phyloP scores from a whole-genome alignment of 1,140 invertebrate species.

The Anadara kagoshimensis region DNA sequence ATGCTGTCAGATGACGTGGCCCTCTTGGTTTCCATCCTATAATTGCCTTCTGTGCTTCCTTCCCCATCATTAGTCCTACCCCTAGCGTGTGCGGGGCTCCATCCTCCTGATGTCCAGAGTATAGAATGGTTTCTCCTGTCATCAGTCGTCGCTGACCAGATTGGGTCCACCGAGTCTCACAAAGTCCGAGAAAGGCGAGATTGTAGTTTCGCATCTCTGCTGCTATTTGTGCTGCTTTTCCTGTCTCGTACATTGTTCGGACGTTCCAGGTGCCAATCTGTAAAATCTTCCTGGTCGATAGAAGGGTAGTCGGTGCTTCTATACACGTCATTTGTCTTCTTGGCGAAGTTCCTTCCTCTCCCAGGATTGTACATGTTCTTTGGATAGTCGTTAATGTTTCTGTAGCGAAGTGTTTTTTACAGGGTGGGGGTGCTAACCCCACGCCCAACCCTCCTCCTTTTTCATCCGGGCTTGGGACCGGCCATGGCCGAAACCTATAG shows the following conservation, averaged over 20 bases:
- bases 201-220: slow-evolving; percentile 27
- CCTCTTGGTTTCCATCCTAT: slow-evolving; percentile 26
- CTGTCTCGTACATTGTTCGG: slow-evolving; percentile 29
- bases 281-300: slow-evolving; percentile 20
- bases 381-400: slow-evolving; percentile 28
- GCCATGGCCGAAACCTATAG: too few relatives aligned
- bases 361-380: slow-evolving; percentile 20
- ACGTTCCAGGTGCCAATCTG: slow-evolving; percentile 35
- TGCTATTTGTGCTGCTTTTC: slow-evolving; percentile 23
- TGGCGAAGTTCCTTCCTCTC: slow-evolving; percentile 36
- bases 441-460: slow-evolving; percentile 21
- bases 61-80: slow-evolving; percentile 35
- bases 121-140: slow-evolving; percentile 30
- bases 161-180: slow-evolving; percentile 36
- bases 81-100: slow-evolving; percentile 36
- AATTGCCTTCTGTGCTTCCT: slow-evolving; percentile 23
- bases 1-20: background rate
- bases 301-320: slow-evolving; percentile 22
- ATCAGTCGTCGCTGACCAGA: slow-evolving; percentile 6
- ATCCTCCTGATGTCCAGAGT: slow-evolving; percentile 39
- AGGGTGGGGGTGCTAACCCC: slow-evolving; percentile 23
- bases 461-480: slow-evolving; percentile 16
- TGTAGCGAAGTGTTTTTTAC: too few relatives aligned
- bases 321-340: slow-evolving; percentile 10
- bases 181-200: slow-evolving; percentile 24